Percentiles rank a stretch among this genome's conserved stretches.
phyloP scores from a whole-genome alignment of 2,113 vertebrate species.

The Vulpes vulpes region DNA sequence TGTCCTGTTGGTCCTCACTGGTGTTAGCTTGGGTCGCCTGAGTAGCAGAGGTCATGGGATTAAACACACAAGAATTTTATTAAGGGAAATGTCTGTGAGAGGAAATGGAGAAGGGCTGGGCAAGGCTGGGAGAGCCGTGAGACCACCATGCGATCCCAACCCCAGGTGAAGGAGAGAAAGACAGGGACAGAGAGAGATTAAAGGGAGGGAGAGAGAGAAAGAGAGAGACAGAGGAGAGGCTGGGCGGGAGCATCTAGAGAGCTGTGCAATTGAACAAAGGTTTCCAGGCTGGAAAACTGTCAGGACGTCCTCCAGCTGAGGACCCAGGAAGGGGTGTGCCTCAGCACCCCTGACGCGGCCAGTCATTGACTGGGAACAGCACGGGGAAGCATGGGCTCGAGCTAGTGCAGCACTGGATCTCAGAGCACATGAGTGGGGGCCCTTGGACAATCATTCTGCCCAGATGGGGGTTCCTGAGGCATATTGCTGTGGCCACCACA shows the following conservation, averaged over 20 bases:
- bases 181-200: neutral
- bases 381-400: neutral
- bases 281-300: neutral
- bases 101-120: neutral
- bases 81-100: neutral
- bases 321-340: neutral
- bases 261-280: neutral
- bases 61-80: neutral
- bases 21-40: neutral
- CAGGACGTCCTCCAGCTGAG: neutral
- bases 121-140: neutral
- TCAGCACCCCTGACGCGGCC: neutral
- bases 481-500: accelerated
- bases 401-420: neutral
- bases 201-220: too few relatives aligned
- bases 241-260: neutral
- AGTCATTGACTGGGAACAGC: neutral
- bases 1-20: neutral
- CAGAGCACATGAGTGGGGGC: neutral
- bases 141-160: too few relatives aligned
- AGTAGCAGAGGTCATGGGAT: neutral
- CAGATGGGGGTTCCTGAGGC: too few relatives aligned
- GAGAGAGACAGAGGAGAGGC: neutral
- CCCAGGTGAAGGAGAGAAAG: neutral
- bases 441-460: neutral